Conservation (phyloP, 1,140 invertebrate genomes). For the Rhynchophorus ferrugineus region DNA sequence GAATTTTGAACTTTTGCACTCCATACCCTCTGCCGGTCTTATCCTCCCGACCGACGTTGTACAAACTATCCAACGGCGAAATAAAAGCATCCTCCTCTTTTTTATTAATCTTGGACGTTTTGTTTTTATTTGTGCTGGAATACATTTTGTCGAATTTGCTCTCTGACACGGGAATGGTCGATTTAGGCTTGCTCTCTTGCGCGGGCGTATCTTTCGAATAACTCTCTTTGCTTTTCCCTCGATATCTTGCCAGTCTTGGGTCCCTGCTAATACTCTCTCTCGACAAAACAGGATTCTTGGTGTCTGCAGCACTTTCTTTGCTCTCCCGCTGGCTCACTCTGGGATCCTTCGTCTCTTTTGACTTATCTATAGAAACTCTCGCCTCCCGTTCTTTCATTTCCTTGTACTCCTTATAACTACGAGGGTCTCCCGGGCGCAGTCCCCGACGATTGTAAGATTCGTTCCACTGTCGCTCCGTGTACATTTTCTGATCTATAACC, state of each 20-base stretch:
- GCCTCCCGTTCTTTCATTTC: conserved; percentile 18
- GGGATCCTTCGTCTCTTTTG: conserved; percentile 16
- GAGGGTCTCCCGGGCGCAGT: conserved; percentile 11
- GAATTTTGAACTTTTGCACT: conserved; percentile 57
- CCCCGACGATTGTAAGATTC: background rate
- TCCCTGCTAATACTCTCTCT: conserved; percentile 9
- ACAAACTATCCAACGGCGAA: conserved; percentile 51
- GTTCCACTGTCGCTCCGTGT: conserved; percentile 4
- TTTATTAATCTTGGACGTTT: conserved; percentile 8
- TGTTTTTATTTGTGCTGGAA: conserved; percentile 15
- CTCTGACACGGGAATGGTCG: conserved; percentile 1
- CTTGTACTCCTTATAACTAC: conserved; percentile 24
- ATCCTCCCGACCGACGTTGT: conserved; percentile 40
- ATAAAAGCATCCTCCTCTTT: conserved; percentile 20
- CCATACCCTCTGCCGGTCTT: conserved; percentile 46
- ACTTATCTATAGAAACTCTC: conserved; percentile 1
- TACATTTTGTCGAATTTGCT: conserved; percentile 27
- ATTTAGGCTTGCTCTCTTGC: background rate
- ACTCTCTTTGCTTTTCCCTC: background rate
- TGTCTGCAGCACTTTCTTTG: conserved; percentile 1
- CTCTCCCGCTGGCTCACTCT: conserved; percentile 8
- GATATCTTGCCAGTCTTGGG: conserved; percentile 7
- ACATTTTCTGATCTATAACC: conserved; percentile 2
- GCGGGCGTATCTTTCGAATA: background rate
- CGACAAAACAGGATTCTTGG: background rate